These are phyloP conservation scores for Polyploca ridens DNA, from an alignment of 2,888 invertebrate species.

Conservation along the genomic window DNA sequence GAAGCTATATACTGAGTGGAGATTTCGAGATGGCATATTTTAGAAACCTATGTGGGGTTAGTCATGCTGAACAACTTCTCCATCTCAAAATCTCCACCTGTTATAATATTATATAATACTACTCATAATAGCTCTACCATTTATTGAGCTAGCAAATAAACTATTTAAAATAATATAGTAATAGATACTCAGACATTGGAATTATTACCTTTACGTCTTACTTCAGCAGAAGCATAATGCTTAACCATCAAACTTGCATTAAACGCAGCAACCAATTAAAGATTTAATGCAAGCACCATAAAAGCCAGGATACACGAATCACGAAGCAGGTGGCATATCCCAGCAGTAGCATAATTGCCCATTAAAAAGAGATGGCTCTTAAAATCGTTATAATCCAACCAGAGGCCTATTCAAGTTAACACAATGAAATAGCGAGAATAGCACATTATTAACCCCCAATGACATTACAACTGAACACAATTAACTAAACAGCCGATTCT, in stretches of 20 bases:
- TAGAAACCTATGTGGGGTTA: too few species aligned
- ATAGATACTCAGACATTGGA: too few species aligned
- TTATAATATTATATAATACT: too few species aligned
- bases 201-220: too few species aligned
- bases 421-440: conserved; percentile 79
- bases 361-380: conserved; percentile 70
- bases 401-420: conserved; percentile 63
- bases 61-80: too few species aligned
- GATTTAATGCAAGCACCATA: conserved; percentile 27
- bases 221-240: not conserved
- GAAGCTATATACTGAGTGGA: too few species aligned
- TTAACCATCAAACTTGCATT: conserved; percentile 2
- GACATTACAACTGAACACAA: conserved; percentile 63
- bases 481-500: conserved; percentile 61
- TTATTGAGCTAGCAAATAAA: too few species aligned
- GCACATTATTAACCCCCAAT: conserved; percentile 61
- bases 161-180: not conserved
- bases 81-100: too few species aligned
- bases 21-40: too few species aligned
- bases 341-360: conserved; percentile 66
- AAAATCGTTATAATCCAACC: conserved; percentile 53
- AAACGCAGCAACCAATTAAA: conserved; percentile 23
- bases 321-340: conserved; percentile 55
- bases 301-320: conserved; percentile 39
- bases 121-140: too few species aligned